phyloP scores from a whole-genome alignment of 2,888 invertebrate genomes.

The Diarsia rubi region DNA sequence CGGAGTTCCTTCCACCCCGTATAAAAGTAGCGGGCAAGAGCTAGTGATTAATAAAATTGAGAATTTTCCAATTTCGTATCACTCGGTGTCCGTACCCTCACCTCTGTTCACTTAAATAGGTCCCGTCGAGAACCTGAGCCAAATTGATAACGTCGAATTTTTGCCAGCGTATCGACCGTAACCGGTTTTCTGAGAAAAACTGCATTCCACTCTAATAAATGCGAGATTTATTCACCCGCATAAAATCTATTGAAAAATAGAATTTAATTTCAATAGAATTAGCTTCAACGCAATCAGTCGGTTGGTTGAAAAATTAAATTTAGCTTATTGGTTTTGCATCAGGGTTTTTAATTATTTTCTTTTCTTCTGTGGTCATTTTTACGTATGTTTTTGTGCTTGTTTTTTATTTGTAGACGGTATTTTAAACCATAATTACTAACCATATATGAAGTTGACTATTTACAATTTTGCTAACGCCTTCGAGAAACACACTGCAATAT shows the following conservation, averaged over 20 bases:
- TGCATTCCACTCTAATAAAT: slow-evolving; percentile 40
- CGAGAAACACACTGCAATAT: no score
- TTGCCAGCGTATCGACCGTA: slow-evolving; percentile 36
- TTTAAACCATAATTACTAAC: neutral
- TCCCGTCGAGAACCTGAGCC: slow-evolving; percentile 46
- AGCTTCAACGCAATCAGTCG: slow-evolving; percentile 48
- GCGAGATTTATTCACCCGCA: slow-evolving; percentile 49
- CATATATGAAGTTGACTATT: neutral
- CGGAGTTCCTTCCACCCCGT: no score
- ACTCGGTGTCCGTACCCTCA: slow-evolving; percentile 6
- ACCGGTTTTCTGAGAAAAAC: slow-evolving; percentile 44
- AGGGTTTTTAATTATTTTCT: neutral
- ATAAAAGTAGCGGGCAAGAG: no score
- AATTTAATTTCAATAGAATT: slow-evolving; percentile 19
- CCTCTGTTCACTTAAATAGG: slow-evolving; percentile 49
- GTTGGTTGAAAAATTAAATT: slow-evolving; percentile 10
- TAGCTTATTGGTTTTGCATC: neutral
- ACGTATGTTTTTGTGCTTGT: neutral
- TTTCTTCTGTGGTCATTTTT: neutral
- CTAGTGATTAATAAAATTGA: neutral
- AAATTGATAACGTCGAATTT: slow-evolving; percentile 63
- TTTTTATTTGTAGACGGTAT: neutral
- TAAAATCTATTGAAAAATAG: slow-evolving; percentile 31
- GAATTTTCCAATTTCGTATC: slow-evolving; percentile 5
- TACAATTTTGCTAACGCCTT: neutral